These are phyloP conservation scores for Myathropa florea DNA, from an alignment of 2,888 invertebrate species.

Conservation along the genomic window DNA sequence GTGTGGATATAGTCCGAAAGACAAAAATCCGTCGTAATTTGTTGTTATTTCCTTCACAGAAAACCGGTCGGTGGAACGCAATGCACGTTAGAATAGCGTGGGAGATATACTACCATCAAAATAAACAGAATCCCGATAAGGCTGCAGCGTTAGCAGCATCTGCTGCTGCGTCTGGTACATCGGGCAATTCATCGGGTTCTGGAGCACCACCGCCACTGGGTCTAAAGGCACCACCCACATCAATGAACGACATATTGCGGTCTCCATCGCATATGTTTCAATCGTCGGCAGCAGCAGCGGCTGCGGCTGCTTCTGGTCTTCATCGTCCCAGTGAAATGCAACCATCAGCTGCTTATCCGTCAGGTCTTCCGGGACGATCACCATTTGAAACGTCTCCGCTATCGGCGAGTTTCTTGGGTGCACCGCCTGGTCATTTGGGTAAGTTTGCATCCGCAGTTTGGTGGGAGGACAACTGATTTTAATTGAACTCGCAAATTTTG, in stretches of 20 bases:
- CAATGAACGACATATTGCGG: slow-evolving; percentile 82
- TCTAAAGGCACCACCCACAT: slow-evolving; percentile 77
- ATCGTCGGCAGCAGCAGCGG: slow-evolving; percentile 77
- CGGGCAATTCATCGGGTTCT: slow-evolving; percentile 48
- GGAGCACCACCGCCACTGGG: slow-evolving; percentile 75
- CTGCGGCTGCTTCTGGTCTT: slow-evolving; percentile 77
- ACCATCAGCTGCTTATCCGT: slow-evolving; percentile 81
- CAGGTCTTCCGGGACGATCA: slow-evolving; percentile 80
- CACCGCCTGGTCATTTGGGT: slow-evolving; percentile 88
- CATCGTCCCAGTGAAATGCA: slow-evolving; percentile 82
- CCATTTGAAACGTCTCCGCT: slow-evolving; percentile 85
- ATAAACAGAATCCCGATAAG: slow-evolving; percentile 84
- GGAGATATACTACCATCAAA: slow-evolving; percentile 98
- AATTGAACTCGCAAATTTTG: slow-evolving; percentile 19
- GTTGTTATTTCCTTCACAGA: slow-evolving; percentile 83
- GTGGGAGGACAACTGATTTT: slow-evolving; percentile 3
- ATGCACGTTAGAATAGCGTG: slow-evolving; percentile 99
- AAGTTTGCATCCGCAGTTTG: slow-evolving; percentile 71
- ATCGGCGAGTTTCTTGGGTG: slow-evolving; percentile 84
- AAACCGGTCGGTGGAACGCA: slow-evolving; percentile 98
- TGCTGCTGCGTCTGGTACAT: slow-evolving; percentile 70
- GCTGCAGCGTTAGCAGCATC: slow-evolving; percentile 80
- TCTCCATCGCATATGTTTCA: slow-evolving; percentile 87
- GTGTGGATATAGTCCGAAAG: too few species aligned
- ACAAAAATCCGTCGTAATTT: too few species aligned